phyloP scores from a whole-genome alignment of 2,888 invertebrate genomes.

The Hirtodrosophila duncani region DNA sequence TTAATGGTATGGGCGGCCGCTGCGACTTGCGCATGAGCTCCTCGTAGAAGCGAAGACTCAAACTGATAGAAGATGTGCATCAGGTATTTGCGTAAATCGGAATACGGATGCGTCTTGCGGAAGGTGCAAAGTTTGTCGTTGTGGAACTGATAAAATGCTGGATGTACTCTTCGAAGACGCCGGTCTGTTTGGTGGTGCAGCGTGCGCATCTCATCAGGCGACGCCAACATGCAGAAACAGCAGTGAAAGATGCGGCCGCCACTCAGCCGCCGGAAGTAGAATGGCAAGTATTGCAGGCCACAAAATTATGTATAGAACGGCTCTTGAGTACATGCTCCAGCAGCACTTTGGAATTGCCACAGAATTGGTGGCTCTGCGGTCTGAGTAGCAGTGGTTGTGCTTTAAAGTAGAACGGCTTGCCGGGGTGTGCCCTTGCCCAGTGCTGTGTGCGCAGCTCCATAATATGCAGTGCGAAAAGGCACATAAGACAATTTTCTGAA shows the following conservation, averaged over 20 bases:
- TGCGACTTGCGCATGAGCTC: conserved; percentile 60
- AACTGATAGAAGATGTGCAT: conserved; percentile 65
- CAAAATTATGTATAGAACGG: conserved; percentile 71
- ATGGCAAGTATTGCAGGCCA: conserved; percentile 64
- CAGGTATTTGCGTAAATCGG: conserved; percentile 50
- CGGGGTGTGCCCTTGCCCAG: conserved; percentile 43
- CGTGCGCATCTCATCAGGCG: conserved; percentile 69
- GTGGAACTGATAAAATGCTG: conserved; percentile 68
- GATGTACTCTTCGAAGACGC: conserved; percentile 64
- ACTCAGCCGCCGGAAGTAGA: conserved; percentile 56
- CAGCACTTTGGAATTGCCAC: conserved; percentile 49
- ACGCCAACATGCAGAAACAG: conserved; percentile 77
- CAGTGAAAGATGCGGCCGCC: conserved; percentile 79
- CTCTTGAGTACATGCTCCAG: conserved; percentile 44
- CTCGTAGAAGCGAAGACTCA: conserved; percentile 54
- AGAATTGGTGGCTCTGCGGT: conserved; percentile 50
- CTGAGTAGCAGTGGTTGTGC: conserved; percentile 62
- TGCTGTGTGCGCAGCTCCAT: conserved; percentile 50
- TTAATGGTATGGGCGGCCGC: conserved; percentile 65
- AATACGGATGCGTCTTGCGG: conserved; percentile 40
- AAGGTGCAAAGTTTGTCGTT: conserved; percentile 45
- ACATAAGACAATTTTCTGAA: conserved; percentile 36
- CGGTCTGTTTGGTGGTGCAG: conserved; percentile 69
- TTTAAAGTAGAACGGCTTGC: conserved; percentile 67
- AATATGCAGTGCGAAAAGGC: conserved; percentile 65